Evolutionary conservation across 2,113 vertebrate genomes (phyloP), one percentile per base, ranked within the genome.

Genomic region (Anarrhichthys ocellatus): DNA sequence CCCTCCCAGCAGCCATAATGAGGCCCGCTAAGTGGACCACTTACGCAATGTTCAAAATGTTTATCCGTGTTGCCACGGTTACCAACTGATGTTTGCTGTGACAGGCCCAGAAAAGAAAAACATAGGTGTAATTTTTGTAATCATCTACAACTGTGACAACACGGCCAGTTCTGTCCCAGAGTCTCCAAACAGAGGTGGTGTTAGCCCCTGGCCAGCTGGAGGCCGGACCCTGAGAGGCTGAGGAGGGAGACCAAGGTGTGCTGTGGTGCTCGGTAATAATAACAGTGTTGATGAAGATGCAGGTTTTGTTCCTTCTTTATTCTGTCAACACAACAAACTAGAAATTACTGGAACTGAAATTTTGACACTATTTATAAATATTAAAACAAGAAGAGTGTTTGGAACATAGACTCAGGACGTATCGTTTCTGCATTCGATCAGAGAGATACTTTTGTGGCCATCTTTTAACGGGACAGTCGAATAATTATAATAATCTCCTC

Each of bases 171-270:
- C 38, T 42, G 71, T 59, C 92, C 95, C 92, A 9, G 54, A 92
- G 94, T 91, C 95, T 95, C 95, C 93, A 94, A 95, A 92, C 96
- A 95, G 95, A 96, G 93, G 96, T 87, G 94, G 95, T 91, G 92
- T 96, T 95, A 84, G 88, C 90, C 91, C 94, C 92, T 82, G 94
- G 93, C 92, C 94, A 50, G 81, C 92, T 58, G 80, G 76, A 72
- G 76, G 75, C 81, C 5, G 32, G 76, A 44, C 22, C 20, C 68
- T 44, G 67, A 52, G 32, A 46, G 73, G 18, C 29, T 3, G 34
- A 58, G 67, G 61, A 52, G 80, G 56, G 27, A 42, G 63, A 22
- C 6, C 38, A 42, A 0, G 6, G 17, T n/a, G 66, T 38, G 61
- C 27, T 32, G 22, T 80, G 48, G 9, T 48, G 18, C 59, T 58